Base-by-base conservation (phyloP, 1,140 invertebrate genomes). In the Homalodisca vitripennis region DNA sequence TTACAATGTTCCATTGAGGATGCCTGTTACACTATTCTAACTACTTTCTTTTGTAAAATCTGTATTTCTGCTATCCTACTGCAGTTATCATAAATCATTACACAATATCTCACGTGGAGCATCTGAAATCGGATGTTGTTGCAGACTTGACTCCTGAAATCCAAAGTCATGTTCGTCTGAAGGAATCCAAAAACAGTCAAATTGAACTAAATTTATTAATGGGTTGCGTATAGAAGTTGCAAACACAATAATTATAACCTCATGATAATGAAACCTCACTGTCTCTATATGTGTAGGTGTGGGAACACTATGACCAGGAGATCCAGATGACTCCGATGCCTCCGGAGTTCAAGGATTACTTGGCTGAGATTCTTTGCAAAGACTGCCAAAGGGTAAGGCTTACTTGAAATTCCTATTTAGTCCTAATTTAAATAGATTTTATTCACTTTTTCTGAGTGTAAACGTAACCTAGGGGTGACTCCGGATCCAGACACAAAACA, bases 251-350 rank as follows among this genome's bases (percentile, higher is more conserved):
- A 20, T 55, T 6, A 12, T 10, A 6, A 55, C 10, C 22, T 6
- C 17, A 55, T 6, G 24, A 55, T 12, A 6, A 12, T 6, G 30
- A 1, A 30, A 17, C 24, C 17, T 64, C 1, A 32, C 2, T 20
- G 1, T 34, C 20, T 30, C 10, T 46, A 24, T 30, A 26, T 57
- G 66, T 71, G 24, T 80, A 89, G 80, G 76, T 93, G 12, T 94
- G 92, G 92, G 86, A 86, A 72, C 89, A 89, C 77, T 79, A 94
- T 71, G 92, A 95, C 79, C 86, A 86, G 14, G 92, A 94, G 80
- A 87, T 94, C 13, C 84, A 83, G 1, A 83, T 87, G 29, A 92
- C 91, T 17, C 90, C 90, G 0, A 92, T 95, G 88, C 92, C 92
- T 0, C 82, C 85, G 0, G 91, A 93, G 74, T 94, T 93, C 73